Evolutionary conservation across 2,888 invertebrate genomes (phyloP).

Genomic region (Zygogramma bicolorata): DNA sequence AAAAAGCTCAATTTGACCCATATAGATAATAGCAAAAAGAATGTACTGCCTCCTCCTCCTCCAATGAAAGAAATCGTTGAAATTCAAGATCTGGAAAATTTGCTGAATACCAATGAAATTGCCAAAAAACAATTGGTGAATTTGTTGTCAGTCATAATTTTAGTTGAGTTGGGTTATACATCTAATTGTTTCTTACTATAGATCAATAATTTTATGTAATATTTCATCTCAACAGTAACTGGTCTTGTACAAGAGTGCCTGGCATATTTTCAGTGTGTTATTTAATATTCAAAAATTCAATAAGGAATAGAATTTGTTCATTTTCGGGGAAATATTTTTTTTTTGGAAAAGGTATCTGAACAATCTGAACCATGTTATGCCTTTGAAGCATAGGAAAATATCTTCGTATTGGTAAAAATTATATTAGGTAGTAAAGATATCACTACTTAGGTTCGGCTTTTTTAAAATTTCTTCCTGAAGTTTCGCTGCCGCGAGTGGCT

Average conservation of each 20-base stretch:
- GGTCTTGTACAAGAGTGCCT: too few species aligned
- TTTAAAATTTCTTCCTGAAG: too few species aligned
- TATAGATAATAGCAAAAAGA: neutral
- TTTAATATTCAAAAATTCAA: neutral
- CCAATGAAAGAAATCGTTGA: neutral
- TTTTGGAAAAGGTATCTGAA: neutral
- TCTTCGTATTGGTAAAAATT: neutral
- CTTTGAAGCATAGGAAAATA: neutral
- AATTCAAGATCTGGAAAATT: neutral
- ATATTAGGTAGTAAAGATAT: too few species aligned
- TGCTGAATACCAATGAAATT: neutral
- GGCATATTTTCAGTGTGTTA: too few species aligned
- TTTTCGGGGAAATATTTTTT: neutral
- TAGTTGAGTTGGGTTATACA: too few species aligned
- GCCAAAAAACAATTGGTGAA: neutral
- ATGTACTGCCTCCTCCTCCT: neutral
- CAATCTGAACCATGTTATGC: neutral
- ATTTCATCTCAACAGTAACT: too few species aligned
- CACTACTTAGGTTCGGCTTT: too few species aligned
- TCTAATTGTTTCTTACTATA: too few species aligned
- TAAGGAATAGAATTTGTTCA: neutral
- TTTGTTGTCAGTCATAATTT: neutral
- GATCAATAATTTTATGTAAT: too few species aligned
- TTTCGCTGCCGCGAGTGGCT: too few species aligned
- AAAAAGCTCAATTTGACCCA: slow-evolving; percentile 1